phyloP scores from a whole-genome alignment of 53 echinoderm and acorn worm species.

The Crossaster papposus region DNA sequence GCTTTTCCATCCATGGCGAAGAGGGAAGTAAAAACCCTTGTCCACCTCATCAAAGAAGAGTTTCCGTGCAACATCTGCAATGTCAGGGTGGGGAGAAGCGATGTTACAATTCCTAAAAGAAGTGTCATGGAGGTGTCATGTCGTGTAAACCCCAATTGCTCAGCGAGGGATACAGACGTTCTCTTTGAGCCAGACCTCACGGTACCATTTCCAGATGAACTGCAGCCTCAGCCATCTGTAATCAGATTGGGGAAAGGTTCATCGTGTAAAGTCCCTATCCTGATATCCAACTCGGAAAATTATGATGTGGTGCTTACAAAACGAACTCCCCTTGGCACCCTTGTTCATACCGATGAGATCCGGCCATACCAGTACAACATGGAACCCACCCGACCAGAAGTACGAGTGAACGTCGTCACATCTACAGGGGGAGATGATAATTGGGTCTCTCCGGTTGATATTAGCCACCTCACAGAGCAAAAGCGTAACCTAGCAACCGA shows the following conservation, averaged over 20 bases:
- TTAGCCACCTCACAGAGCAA: too few relatives aligned
- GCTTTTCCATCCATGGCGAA: constrained; percentile 4
- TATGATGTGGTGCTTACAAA: constrained; percentile 26
- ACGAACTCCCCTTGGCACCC: constrained; percentile 12
- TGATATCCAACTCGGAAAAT: background rate
- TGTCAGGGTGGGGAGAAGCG: constrained; percentile 19
- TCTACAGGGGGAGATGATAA: background rate
- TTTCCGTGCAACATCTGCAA: background rate
- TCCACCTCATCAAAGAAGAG: background rate
- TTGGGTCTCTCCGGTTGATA: constrained; percentile 48
- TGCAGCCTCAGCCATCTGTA: background rate
- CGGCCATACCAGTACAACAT: background rate
- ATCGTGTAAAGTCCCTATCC: background rate
- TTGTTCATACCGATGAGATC: constrained; percentile 1
- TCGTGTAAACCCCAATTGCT: too few relatives aligned
- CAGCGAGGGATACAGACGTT: too few relatives aligned
- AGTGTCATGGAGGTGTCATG: too few relatives aligned
- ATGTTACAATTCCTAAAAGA: too few relatives aligned
- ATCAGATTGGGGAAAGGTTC: background rate
- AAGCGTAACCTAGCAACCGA: constrained; percentile 2
- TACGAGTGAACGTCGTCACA: background rate
- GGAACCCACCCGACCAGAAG: background rate
- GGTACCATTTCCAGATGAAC: background rate
- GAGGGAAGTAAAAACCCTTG: constrained; percentile 1
- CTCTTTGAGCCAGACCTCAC: constrained; percentile 24